Evolutionary conservation across 2,888 invertebrate species (phyloP), one percentile per base, ranked within the genome.

Genomic region (Mongoloraphidia duomilia): DNA sequence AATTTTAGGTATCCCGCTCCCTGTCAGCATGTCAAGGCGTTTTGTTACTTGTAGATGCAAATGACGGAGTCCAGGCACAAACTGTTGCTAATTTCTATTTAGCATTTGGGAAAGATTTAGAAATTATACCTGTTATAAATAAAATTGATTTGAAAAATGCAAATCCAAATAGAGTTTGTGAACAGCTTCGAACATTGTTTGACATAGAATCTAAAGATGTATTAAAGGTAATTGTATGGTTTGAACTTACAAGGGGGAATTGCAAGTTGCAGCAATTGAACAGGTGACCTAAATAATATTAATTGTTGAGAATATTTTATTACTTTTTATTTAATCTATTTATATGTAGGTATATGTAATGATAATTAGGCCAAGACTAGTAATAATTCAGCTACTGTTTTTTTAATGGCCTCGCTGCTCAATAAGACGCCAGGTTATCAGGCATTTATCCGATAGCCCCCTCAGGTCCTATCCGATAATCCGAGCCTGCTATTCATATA

Each of bases 41-140:
- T 1, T 79, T 98, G 54, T 72, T 98, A 49, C 69, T 98, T 46
- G 91, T 98, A 0, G 97, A 97, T 71, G 94, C 97, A 1, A 95
- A 94, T 68, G 91, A 94, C 73, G 88, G 88, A 9, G 83, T 95
- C 2, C 93, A 96, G 71, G 96, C 97, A 0, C 97, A 98, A 69
- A 98, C 97, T 0, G 92, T 97, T 2, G 95, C 97, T 12, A 97
- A 97, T 61, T 95, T 91, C 69, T 86, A 89, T 64, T 68, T 96
- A 53, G 95, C 97, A 0, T 86, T 86, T 67, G 80, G 80, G 46
- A 80, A 79, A 55, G 81, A 93, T 58, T 68, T 96, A 47, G 68
- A 75, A 1, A 83, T 97, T 50, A 81, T 97, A 60, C 95, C 97
- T 1, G 92, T 93, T 1, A 71, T 98, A 36, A 98, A 97, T 69